Evolutionary conservation across 2,113 vertebrate species (phyloP).

Genomic region (Pandion haliaetus): DNA sequence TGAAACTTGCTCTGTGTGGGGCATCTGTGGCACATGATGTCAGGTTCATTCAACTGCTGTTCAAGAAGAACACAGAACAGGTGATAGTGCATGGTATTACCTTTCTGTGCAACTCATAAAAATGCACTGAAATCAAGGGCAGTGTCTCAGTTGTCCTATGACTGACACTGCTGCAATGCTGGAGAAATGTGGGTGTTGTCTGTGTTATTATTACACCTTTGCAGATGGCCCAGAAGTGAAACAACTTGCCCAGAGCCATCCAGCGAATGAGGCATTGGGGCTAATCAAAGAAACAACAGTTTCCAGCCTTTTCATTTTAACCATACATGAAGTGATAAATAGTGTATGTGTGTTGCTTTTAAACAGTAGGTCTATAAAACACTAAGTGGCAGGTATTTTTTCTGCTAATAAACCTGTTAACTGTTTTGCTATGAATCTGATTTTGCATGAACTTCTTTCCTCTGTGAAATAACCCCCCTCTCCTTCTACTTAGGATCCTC

Average conservation of each 20-base stretch:
- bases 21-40: background rate
- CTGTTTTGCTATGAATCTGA: fast-evolving
- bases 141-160: background rate
- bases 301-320: background rate
- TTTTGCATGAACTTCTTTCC: background rate
- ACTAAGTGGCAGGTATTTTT: background rate
- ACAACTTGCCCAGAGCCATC: background rate
- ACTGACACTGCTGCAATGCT: background rate
- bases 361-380: background rate
- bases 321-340: background rate
- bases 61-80: background rate
- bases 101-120: background rate
- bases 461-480: background rate
- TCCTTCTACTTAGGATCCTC: background rate
- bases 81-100: background rate
- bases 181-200: background rate
- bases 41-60: background rate
- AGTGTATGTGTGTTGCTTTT: background rate
- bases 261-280: background rate
- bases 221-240: background rate
- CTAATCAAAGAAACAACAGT: background rate
- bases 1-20: background rate
- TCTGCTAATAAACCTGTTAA: background rate
- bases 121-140: background rate
- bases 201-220: background rate